phyloP scores from a whole-genome alignment of 2,888 invertebrate genomes.

The Eupithecia dodoneata region DNA sequence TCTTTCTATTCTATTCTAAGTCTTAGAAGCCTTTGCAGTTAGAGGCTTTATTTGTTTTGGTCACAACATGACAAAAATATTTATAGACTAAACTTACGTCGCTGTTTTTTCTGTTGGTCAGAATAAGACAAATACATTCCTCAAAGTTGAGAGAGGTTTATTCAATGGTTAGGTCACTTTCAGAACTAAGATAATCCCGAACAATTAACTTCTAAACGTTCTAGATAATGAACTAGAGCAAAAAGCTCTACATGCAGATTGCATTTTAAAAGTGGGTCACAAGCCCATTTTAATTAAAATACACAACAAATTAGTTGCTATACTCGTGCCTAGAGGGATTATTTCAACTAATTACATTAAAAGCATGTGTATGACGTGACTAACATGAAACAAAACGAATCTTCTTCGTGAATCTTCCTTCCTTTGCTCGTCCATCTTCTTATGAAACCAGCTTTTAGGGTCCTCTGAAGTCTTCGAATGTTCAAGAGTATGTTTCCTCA shows the following conservation, averaged over 20 bases:
- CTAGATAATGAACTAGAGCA: neutral
- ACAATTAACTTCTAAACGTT: neutral
- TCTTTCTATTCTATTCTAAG: too few relatives aligned
- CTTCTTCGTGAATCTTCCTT: neutral
- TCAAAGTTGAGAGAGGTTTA: neutral
- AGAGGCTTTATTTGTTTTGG: neutral
- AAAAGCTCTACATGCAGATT: conserved; percentile 1
- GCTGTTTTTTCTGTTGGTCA: neutral
- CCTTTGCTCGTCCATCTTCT: too few relatives aligned
- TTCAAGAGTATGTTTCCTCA: neutral
- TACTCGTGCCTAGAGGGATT: neutral
- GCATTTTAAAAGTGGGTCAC: conserved; percentile 4
- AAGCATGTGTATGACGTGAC: neutral
- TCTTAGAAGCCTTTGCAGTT: neutral
- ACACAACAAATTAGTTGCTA: neutral
- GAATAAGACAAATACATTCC: neutral
- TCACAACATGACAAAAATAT: neutral
- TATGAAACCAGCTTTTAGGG: neutral
- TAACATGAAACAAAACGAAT: neutral
- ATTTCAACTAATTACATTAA: neutral
- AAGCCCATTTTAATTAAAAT: conserved; percentile 9
- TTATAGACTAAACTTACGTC: neutral
- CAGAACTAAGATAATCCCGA: neutral
- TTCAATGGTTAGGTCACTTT: neutral
- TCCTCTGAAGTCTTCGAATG: neutral